phyloP scores from a whole-genome alignment of 2,888 invertebrate species.

The Lycaena phlaeas region DNA sequence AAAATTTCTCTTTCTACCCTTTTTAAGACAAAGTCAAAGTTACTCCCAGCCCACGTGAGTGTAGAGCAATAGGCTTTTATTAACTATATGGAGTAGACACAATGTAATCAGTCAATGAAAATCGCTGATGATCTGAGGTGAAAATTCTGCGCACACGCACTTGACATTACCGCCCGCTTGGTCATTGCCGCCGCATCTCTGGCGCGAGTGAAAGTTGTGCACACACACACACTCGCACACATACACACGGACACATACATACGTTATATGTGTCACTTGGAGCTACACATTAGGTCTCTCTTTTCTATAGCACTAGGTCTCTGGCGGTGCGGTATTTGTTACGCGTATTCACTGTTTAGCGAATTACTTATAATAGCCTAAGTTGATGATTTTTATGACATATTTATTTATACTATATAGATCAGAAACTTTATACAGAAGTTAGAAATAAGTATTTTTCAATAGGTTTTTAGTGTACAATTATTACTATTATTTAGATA shows the following conservation, averaged over 20 bases:
- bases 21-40: too few species aligned
- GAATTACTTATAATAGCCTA: neutral
- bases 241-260: neutral
- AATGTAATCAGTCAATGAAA: too few species aligned
- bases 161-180: slow-evolving; percentile 46
- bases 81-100: too few species aligned
- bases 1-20: too few species aligned
- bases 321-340: slow-evolving; percentile 4
- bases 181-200: slow-evolving; percentile 45
- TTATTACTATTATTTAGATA: too few species aligned
- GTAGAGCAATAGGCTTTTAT: too few species aligned
- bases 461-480: too few species aligned
- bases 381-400: too few species aligned
- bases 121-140: slow-evolving; percentile 12
- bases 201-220: slow-evolving; percentile 46
- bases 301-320: slow-evolving; percentile 13
- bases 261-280: slow-evolving; percentile 15
- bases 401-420: too few species aligned
- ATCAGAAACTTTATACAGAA: too few species aligned
- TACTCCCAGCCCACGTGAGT: too few species aligned
- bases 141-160: slow-evolving; percentile 28
- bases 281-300: slow-evolving; percentile 16
- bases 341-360: neutral
- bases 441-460: too few species aligned
- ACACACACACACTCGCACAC: slow-evolving; percentile 10